Conservation (phyloP, 1,140 invertebrate genomes). For the Bombus waltoni region DNA sequence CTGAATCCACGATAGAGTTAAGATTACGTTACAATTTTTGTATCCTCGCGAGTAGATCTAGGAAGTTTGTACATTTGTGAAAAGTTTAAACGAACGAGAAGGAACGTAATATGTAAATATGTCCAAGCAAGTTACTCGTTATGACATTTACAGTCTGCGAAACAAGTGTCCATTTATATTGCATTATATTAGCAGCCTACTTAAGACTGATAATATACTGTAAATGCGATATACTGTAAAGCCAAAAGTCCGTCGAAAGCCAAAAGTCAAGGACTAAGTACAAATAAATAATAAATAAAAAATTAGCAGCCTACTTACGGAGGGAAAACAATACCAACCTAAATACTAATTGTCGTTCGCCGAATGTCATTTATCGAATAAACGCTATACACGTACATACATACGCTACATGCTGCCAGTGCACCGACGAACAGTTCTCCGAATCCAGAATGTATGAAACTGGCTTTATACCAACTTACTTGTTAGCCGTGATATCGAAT, state of each 20-base stretch:
- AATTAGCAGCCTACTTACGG: not conserved
- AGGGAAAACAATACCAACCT: not conserved
- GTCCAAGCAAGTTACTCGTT: not conserved
- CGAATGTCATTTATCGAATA: not conserved
- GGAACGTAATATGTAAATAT: too few species aligned
- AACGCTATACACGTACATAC: not conserved
- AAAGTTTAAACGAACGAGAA: too few species aligned
- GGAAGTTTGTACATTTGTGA: too few species aligned
- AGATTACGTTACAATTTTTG: too few species aligned
- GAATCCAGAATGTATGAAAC: not conserved
- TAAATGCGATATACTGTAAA: too few species aligned
- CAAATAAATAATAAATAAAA: too few species aligned
- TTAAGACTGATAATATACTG: too few species aligned
- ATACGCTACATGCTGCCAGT: not conserved
- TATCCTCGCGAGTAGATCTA: too few species aligned
- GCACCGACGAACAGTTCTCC: not conserved
- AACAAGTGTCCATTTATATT: not conserved
- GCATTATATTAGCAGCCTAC: too few species aligned
- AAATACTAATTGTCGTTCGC: not conserved
- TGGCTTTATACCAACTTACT: not conserved
- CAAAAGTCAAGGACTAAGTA: too few species aligned
- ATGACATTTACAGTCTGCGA: not conserved
- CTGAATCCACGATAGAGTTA: too few species aligned
- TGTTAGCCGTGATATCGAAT: constrained; percentile 9
- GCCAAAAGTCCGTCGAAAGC: too few species aligned